phyloP scores from a whole-genome alignment of 2,113 vertebrate species.

The Puma concolor region DNA sequence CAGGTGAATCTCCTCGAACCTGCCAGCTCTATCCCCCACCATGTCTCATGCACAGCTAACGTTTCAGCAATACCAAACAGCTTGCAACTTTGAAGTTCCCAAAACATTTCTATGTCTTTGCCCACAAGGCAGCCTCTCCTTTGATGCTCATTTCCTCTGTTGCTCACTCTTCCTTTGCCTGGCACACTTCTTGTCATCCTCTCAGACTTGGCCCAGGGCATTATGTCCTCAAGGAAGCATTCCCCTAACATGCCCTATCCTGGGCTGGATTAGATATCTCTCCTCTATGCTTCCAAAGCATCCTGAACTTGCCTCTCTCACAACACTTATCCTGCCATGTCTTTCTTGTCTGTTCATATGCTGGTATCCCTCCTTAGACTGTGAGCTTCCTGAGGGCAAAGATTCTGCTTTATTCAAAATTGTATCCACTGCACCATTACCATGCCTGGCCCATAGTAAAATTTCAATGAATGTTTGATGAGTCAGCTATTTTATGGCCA shows the following conservation, averaged over 20 bases:
- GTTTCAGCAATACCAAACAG: constrained; percentile 13
- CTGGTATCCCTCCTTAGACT: neutral
- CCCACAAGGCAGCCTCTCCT: neutral
- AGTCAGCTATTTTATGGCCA: neutral
- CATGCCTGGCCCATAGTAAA: neutral
- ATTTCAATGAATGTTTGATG: neutral
- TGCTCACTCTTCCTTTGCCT: neutral
- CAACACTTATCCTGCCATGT: neutral
- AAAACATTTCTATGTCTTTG: neutral
- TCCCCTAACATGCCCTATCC: neutral
- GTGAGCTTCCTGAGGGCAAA: neutral
- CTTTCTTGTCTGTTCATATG: neutral
- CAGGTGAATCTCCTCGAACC: neutral
- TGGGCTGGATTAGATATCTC: neutral
- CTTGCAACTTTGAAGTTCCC: neutral
- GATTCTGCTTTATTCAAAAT: neutral
- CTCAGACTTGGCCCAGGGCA: neutral
- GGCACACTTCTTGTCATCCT: neutral
- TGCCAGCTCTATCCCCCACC: neutral
- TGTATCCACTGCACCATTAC: neutral
- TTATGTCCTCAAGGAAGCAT: neutral
- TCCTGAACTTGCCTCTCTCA: neutral
- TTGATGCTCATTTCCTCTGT: neutral
- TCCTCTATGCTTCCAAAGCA: neutral
- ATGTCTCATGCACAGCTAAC: neutral